Percentiles rank a stretch among this genome's conserved stretches.
phyloP scores from a whole-genome alignment of 2,888 invertebrate species.

The Caenorhabditis becei region DNA sequence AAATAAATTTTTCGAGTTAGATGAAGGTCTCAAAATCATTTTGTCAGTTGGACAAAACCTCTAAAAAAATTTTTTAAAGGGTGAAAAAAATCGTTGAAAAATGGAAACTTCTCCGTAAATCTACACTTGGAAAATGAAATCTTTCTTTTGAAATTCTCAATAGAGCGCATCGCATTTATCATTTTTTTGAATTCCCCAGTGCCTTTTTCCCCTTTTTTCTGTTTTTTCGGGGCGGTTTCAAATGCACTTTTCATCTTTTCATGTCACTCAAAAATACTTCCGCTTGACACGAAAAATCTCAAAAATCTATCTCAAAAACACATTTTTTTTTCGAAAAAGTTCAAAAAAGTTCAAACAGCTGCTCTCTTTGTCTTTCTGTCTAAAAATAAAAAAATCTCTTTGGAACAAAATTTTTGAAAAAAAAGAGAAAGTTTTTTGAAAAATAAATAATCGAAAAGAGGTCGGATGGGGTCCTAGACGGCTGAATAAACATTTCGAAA shows the following conservation, averaged over 20 bases:
- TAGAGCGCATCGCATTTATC: slow-evolving; percentile 39
- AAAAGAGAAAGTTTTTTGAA: slow-evolving; percentile 1
- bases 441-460: not conserved
- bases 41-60: not conserved
- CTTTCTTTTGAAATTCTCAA: slow-evolving; percentile 14
- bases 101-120: not conserved
- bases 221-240: not conserved
- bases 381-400: slow-evolving; percentile 9
- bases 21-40: not conserved
- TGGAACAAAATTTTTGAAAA: slow-evolving; percentile 17
- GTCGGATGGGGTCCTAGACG: slow-evolving; percentile 32
- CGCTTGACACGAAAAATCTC: not conserved
- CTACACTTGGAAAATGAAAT: no score
- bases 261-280: not conserved
- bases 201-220: not conserved
- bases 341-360: not conserved
- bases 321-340: not conserved
- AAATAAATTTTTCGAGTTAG: no score
- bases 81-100: not conserved
- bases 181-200: slow-evolving; percentile 24
- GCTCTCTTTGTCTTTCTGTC: slow-evolving; percentile 10
- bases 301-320: no score
- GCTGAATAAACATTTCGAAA: slow-evolving; percentile 38
- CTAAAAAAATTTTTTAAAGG: no score
- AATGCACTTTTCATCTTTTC: slow-evolving; percentile 2